phyloP scores from a whole-genome alignment of 2,888 invertebrate genomes.

The Drosophila colorata region DNA sequence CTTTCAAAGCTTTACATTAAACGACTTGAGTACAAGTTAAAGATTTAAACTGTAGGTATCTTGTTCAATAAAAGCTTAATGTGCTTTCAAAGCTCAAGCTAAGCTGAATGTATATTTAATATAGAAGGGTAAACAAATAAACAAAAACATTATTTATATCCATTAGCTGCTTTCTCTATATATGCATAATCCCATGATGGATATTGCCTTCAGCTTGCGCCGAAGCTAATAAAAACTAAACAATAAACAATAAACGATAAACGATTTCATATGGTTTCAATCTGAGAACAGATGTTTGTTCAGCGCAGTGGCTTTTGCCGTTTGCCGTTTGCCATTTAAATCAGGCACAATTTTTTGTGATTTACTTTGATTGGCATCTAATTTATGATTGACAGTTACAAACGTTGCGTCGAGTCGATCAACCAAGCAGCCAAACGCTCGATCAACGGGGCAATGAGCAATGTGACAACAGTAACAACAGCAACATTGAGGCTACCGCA shows the following conservation, averaged over 20 bases:
- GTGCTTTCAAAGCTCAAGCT: background rate
- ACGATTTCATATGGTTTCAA: conserved; percentile 47
- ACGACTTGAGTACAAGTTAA: no score
- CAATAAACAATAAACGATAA: conserved; percentile 15
- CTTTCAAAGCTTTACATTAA: background rate
- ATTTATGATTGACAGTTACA: conserved; percentile 82
- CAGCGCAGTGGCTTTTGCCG: conserved; percentile 35
- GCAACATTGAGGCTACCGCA: conserved; percentile 65
- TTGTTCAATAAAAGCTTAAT: no score
- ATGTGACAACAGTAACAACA: conserved; percentile 3
- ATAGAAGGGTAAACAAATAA: background rate
- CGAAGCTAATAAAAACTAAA: conserved; percentile 14
- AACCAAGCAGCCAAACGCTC: conserved; percentile 14
- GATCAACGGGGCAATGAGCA: conserved; percentile 11
- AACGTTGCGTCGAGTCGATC: conserved; percentile 56
- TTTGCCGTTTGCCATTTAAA: conserved; percentile 66
- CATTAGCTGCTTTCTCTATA: conserved; percentile 19
- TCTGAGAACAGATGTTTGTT: conserved; percentile 33
- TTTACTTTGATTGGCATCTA: conserved; percentile 77
- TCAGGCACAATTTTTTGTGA: conserved; percentile 69
- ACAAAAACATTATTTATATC: conserved; percentile 3
- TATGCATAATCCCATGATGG: conserved; percentile 17
- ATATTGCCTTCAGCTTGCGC: conserved; percentile 14
- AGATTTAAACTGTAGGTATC: no score
- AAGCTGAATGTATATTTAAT: background rate